Evolutionary conservation across 2,797 vertebrate species (phyloP), one percentile per base, ranked within the genome.

Genomic region (Antennarius maculatus): DNA sequence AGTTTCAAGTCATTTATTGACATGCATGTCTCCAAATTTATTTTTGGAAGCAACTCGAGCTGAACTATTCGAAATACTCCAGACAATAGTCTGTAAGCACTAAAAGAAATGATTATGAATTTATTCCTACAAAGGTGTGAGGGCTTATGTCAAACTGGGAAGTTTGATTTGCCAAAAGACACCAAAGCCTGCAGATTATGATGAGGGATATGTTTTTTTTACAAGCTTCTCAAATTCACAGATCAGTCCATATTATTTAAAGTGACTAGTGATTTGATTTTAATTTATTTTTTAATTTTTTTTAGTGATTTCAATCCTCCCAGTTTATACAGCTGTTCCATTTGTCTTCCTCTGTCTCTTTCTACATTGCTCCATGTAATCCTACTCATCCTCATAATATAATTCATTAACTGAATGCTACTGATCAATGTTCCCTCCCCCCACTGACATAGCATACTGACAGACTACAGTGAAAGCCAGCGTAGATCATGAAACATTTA

Each of bases 381-480:
- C 66, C 31, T 57, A 72, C 78, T 83, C 77, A 74, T 65, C 54
- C 29, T 81, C 71, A 64, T 86, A 88, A 88, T 72, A 73, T 66
- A 66, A 57, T 77, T 77, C 77, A 79, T 53, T 90, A 87, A 87
- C 57, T 61, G 87, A 71, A 92, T 91, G 89, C 51, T 58, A 85
- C 82, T 93, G 74, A 90, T 83, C 87, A 85, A 76, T 85, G 82
- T 86, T 76, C 73, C 82, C 82, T 66, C 67, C 80, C 84, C 86
- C 82, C 87, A 92, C 91, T 94, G 76, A 94, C 91, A 82, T 92
- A 93, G 91, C 74, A 14, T 89, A 93, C 88, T 91, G 84, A 93
- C 90, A 83, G 92, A 93, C 93, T 93, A 94, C 92, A 94, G 93
- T 79, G 86, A 93, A 92, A 92, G 88, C 87, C 91, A 91, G 79